phyloP scores from a whole-genome alignment of 2,797 vertebrate genomes.

The Hipposideros larvatus region DNA sequence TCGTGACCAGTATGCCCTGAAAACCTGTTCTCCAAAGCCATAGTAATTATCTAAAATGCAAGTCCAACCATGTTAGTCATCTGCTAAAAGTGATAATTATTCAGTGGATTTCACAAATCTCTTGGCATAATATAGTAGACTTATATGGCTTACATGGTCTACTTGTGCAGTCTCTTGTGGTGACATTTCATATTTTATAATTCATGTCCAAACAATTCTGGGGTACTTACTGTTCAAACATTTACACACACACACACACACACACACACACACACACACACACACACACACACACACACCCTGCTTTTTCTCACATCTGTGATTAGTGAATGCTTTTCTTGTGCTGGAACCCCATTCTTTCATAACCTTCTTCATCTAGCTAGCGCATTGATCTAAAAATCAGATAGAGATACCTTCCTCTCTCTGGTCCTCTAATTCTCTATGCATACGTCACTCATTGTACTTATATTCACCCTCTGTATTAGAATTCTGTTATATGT shows the following conservation, averaged over 20 bases:
- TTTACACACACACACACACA: background rate
- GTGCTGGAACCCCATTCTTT: background rate
- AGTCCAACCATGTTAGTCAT: background rate
- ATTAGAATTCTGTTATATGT: background rate
- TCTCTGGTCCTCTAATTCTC: background rate
- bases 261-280: no score
- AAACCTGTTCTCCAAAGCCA: background rate
- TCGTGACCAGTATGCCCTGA: background rate
- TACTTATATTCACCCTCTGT: background rate
- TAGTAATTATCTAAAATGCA: background rate
- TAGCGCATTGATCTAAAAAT: background rate
- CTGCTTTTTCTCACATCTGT: background rate
- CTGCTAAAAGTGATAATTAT: background rate
- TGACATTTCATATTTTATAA: background rate
- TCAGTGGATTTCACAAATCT: constrained; percentile 17
- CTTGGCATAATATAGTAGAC: background rate
- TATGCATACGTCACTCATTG: background rate
- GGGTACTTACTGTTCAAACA: background rate
- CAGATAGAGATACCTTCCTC: background rate
- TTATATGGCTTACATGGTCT: background rate
- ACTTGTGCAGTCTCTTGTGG: background rate
- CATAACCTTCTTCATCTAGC: background rate
- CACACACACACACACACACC: background rate
- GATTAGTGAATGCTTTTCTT: background rate
- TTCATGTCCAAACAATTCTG: background rate